A percentile compares a stretch with the other conserved stretches of the same genome.
Evolutionary conservation across 2,888 invertebrate species (phyloP).

Genomic region (Gortyna flavago): DNA sequence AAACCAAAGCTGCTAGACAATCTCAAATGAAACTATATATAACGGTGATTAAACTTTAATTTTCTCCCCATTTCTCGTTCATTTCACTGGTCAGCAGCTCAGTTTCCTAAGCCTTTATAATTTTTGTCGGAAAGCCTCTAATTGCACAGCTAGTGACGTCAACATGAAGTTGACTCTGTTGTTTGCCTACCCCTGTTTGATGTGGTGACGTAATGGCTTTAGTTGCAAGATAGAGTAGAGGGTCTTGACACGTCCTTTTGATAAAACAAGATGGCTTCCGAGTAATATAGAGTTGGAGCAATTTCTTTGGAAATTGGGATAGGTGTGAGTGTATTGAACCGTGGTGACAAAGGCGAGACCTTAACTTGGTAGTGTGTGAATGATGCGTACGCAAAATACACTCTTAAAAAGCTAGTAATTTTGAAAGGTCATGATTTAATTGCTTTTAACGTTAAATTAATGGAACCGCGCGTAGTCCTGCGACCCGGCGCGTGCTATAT

Average conservation of each 20-base stretch:
- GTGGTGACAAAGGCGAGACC: not conserved
- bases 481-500: not conserved
- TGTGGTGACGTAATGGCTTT: slow-evolving; percentile 20
- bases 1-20: not conserved
- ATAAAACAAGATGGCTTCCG: slow-evolving; percentile 6
- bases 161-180: slow-evolving; percentile 7
- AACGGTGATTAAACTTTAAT: not conserved
- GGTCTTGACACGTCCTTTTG: slow-evolving; percentile 9
- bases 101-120: slow-evolving; percentile 9
- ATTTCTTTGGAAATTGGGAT: slow-evolving; percentile 4
- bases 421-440: slow-evolving; percentile 32
- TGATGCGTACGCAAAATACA: not conserved
- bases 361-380: not conserved
- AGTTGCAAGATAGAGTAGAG: slow-evolving; percentile 10
- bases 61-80: not conserved
- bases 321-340: not conserved
- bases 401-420: slow-evolving; percentile 22
- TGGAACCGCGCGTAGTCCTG: not conserved
- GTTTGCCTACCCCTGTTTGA: slow-evolving; percentile 28
- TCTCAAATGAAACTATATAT: not conserved
- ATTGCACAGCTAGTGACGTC: slow-evolving; percentile 24
- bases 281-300: slow-evolving; percentile 4
- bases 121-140: not conserved
- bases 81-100: not conserved
- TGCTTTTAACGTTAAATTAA: slow-evolving; percentile 29